A percentile compares a stretch with the other conserved stretches of the same genome.
Evolutionary conservation across 2,113 vertebrate genomes (phyloP).

Genomic region (Crotalus helleri): DNA sequence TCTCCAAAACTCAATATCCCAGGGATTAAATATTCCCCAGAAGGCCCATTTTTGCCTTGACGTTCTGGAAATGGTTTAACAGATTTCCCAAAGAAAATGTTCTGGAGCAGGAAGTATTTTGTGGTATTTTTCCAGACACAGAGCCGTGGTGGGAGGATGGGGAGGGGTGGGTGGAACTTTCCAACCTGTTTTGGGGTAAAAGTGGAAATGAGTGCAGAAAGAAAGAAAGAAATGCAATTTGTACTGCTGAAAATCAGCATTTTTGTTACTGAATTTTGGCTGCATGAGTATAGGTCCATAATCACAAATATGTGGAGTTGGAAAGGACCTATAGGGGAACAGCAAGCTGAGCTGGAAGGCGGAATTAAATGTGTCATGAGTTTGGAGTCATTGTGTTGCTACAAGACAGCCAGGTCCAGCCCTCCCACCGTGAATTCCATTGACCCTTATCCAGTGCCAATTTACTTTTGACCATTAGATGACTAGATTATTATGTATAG

Average conservation of each 20-base stretch:
- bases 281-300: neutral
- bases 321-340: neutral
- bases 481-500: too few relatives aligned
- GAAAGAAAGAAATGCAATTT: neutral
- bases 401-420: neutral
- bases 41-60: neutral
- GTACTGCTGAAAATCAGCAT: neutral
- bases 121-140: neutral
- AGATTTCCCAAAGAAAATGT: neutral
- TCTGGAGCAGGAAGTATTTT: neutral
- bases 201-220: neutral
- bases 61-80: neutral
- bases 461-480: too few relatives aligned
- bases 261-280: neutral
- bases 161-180: neutral
- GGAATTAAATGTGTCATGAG: neutral
- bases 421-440: neutral
- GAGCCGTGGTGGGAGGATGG: neutral
- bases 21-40: neutral
- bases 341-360: neutral
- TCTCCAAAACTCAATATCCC: neutral
- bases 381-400: too few relatives aligned
- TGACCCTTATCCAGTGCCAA: neutral
- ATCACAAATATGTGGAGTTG: neutral
- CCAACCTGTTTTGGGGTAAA: neutral